Evolutionary conservation across 1,140 invertebrate genomes (phyloP).

Genomic region (Saccostrea glomerata): DNA sequence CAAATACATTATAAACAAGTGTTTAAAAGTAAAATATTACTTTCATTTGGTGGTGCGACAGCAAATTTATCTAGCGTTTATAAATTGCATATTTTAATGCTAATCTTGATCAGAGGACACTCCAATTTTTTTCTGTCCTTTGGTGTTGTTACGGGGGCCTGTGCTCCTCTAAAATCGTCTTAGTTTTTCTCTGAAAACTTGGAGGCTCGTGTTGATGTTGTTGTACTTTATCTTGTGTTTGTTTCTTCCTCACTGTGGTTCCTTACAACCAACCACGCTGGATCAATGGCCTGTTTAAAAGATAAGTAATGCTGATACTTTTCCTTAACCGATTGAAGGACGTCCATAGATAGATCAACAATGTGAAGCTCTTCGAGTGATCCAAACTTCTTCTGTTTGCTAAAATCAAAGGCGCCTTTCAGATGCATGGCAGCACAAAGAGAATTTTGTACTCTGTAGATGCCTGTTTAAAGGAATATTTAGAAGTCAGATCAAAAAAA

Average conservation of each 20-base stretch:
- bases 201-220: background rate
- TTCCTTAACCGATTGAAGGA: constrained; percentile 50
- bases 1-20: too few relatives aligned
- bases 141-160: background rate
- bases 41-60: too few relatives aligned
- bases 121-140: background rate
- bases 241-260: background rate
- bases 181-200: background rate
- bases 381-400: background rate
- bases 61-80: too few relatives aligned
- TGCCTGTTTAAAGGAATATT: constrained; percentile 4
- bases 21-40: too few relatives aligned
- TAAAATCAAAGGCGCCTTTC: constrained; percentile 38
- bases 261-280: background rate
- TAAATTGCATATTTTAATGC: too few relatives aligned
- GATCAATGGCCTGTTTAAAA: background rate
- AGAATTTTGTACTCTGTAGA: constrained; percentile 43
- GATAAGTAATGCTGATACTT: background rate
- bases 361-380: constrained; percentile 58
- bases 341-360: constrained; percentile 56
- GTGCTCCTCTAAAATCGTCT: background rate
- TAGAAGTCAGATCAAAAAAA: too few relatives aligned
- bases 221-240: background rate
- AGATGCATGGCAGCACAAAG: constrained; percentile 53
- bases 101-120: too few relatives aligned